A percentile compares a stretch with the other conserved stretches of the same genome.
phyloP scores from a whole-genome alignment of 2,113 vertebrate genomes.

The Mesocricetus auratus region DNA sequence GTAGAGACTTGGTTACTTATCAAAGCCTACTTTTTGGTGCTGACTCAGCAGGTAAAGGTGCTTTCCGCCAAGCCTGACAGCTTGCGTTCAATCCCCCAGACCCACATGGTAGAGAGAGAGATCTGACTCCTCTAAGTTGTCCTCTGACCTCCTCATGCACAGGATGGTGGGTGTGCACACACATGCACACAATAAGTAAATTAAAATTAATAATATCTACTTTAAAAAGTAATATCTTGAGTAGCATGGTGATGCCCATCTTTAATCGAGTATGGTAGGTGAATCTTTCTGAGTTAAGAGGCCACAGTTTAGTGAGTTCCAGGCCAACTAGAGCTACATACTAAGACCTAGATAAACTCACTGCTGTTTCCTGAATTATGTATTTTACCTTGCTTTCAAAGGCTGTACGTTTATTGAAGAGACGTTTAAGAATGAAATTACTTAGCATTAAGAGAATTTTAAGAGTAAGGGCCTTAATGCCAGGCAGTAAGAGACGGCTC shows the following conservation, averaged over 20 bases:
- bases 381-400: constrained; percentile 49
- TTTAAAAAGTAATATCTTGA: not conserved
- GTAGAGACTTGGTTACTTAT: not conserved
- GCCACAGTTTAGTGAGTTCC: not conserved
- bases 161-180: not conserved
- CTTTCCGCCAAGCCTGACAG: not conserved
- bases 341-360: not conserved
- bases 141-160: not conserved
- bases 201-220: not conserved
- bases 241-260: not conserved
- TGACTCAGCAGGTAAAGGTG: not conserved
- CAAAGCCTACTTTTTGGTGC: not conserved
- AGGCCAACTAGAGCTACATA: not conserved
- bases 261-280: not conserved
- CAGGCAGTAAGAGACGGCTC: not conserved
- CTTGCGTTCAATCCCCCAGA: not conserved
- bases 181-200: not conserved
- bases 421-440: constrained; percentile 27
- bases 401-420: not conserved
- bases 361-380: not conserved
- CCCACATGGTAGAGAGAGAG: not conserved
- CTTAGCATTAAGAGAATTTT: not conserved
- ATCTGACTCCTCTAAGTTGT: not conserved
- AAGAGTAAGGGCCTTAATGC: not conserved
- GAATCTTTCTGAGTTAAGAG: not conserved